Base-by-base conservation (phyloP, 2,113 vertebrate species). In the Anhinga rufa region DNA sequence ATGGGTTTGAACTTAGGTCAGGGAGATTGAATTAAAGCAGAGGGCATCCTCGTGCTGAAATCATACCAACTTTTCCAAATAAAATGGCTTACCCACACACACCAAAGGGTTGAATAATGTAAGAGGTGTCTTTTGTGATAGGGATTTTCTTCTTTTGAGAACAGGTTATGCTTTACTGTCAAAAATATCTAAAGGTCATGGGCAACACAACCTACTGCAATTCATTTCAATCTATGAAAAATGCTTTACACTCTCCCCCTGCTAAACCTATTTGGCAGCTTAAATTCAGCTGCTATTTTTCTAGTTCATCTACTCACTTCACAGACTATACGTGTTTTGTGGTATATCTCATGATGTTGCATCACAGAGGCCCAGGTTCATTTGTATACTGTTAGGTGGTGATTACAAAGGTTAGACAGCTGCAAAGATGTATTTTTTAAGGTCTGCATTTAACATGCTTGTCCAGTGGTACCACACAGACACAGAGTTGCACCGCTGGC, bases 1-100 rank as follows among this genome's bases (percentile, higher is more conserved):
- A 97, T 96, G 86, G 93, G 88, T 95, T 97, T 97, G 94, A 97
- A 97, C 94, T 92, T 65, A 86, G 96, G 97, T 97, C 95, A 97
- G 89, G 81, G 89, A 95, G 91, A 96, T 28, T 82, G 90, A 94
- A 95, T 97, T 97, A 96, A 96, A 92, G 81, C 84, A 95, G 92
- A 97, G 82, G 86, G 70, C 84, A 95, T 90, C 49, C 86, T 92
- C 2, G 0, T 81, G 78, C 71, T 96, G 78, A 93, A 95, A 92
- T 95, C 84, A 77, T 77, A 90, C 81, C 32, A 77, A 64, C 80
- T 91, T 92, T 80, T 85, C 58, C 87, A 92, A 91, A 96, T 91
- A 95, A 95, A 96, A 85, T 90, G 48, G 85, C 86, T 90, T 90
- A 82, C 25, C 15, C 54, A 21, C 14, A 48, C 32, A 40, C 51